Base-by-base conservation (phyloP, 2,888 invertebrate species). In the Orthonychiurus folsomi region DNA sequence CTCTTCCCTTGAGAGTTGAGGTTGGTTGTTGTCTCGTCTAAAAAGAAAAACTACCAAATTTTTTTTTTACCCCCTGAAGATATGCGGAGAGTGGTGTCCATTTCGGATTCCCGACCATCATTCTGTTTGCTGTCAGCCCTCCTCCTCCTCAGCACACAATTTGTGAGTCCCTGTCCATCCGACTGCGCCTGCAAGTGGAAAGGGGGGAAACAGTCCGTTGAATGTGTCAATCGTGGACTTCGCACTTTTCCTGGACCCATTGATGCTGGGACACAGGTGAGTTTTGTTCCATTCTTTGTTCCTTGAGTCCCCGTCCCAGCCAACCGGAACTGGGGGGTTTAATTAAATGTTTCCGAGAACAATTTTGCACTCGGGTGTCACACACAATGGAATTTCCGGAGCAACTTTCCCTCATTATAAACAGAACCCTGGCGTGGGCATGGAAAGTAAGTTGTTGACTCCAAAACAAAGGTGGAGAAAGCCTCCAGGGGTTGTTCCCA, bases 121-220 rank as follows among this genome's bases (percentile, higher is more conserved):
- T 37, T 37, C 37, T 37, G 15, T 37, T 37, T 37, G 15, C 37
- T 37, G 9, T 37, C 15, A 9, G 37, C 15, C 37, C 37, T 37
- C 37, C 9, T 5, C n/a, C n/a, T n/a, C n/a, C n/a, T n/a, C n/a
- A n/a, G 37, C 37, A 37, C 15, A 15, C 9, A 5, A n/a, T 5
- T 5, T 9, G 24, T 52, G 20, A 23, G 52, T 52, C 21, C 52
- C 20, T 92, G 91, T 76, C 91, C 91, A 26, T 79, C 83, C 47
- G 83, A 85, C 69, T 93, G 93, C 78, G 81, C 84, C 63, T 93
- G 93, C 81, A 91, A 90, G 77, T 93, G 93, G 93, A 92, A 91
- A 78, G 87, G 87, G 75, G 93, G 93, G 56, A 93, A 93, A 76
- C 87, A 91, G 76, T 88, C 89, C 70, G 91, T 90, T 58, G 91